These are phyloP conservation scores for Tribolium castaneum DNA, from an alignment of 1,140 invertebrate genomes.

Conservation along the genomic window DNA sequence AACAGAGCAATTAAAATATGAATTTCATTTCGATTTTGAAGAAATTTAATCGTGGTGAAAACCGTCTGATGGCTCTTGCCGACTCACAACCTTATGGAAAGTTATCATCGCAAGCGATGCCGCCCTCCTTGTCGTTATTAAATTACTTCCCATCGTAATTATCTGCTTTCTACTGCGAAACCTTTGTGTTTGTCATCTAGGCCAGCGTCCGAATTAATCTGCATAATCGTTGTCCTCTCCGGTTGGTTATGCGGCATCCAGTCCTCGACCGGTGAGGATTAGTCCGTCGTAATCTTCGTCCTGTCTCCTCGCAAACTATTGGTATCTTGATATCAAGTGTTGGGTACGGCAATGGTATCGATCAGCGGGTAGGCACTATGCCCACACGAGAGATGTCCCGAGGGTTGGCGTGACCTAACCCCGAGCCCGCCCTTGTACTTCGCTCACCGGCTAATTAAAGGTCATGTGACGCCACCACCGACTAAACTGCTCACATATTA, in stretches of 20 bases:
- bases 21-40: no score
- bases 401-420: slow-evolving; percentile 58
- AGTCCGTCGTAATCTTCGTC: slow-evolving; percentile 17
- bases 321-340: slow-evolving; percentile 42
- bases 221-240: slow-evolving; percentile 30
- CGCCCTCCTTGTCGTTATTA: not conserved
- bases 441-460: slow-evolving; percentile 58
- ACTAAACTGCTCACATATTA: slow-evolving; percentile 53
- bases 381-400: slow-evolving; percentile 48
- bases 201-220: slow-evolving; percentile 32
- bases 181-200: slow-evolving; percentile 33
- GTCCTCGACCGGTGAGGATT: not conserved
- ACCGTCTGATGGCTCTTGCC: not conserved
- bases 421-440: slow-evolving; percentile 50
- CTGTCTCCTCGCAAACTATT: slow-evolving; percentile 26
- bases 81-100: not conserved
- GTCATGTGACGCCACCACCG: slow-evolving; percentile 56
- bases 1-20: no score
- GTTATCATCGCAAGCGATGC: not conserved
- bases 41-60: no score
- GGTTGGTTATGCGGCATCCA: not conserved
- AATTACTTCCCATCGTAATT: slow-evolving; percentile 32
- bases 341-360: slow-evolving; percentile 37
- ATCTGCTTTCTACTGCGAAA: slow-evolving; percentile 19
- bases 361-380: slow-evolving; percentile 16